These are phyloP conservation scores for Caenorhabditis sp. DNA, from an alignment of 2,888 invertebrate genomes.

Conservation along the genomic window DNA sequence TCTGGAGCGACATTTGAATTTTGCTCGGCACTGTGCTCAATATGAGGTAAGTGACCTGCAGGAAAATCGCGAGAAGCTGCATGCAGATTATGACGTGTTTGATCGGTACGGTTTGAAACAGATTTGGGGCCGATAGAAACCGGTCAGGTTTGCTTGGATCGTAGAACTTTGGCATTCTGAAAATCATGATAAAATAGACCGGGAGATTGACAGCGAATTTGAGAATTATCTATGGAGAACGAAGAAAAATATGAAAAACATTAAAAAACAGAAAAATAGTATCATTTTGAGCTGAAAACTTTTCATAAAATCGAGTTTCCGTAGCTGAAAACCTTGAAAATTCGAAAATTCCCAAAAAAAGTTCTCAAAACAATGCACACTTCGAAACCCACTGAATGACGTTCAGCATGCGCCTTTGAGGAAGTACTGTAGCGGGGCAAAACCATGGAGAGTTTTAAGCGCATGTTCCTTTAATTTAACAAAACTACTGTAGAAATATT, in stretches of 20 bases:
- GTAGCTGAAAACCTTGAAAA: no score
- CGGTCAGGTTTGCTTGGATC: conserved; percentile 21
- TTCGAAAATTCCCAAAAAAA: no score
- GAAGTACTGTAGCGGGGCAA: no score
- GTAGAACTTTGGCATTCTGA: conserved; percentile 36
- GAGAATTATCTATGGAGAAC: neutral
- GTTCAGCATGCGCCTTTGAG: no score
- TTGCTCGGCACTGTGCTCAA: neutral
- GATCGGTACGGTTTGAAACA: conserved; percentile 6
- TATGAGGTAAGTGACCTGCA: conserved; percentile 6
- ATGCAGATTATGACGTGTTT: neutral
- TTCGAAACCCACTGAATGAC: no score
- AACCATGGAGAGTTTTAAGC: no score
- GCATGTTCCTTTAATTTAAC: no score
- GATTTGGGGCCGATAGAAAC: neutral
- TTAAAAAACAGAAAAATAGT: neutral
- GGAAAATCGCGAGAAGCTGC: conserved; percentile 9
- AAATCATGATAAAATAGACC: no score
- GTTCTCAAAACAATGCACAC: no score
- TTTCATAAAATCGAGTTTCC: no score
- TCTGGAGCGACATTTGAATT: neutral
- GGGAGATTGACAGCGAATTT: neutral
- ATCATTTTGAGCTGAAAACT: no score
- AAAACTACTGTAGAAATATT: no score
- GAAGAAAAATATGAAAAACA: neutral